These are phyloP conservation scores for Sinocyclocheilus rhinocerous DNA, from an alignment of 2,113 vertebrate genomes.

Conservation along the genomic window DNA sequence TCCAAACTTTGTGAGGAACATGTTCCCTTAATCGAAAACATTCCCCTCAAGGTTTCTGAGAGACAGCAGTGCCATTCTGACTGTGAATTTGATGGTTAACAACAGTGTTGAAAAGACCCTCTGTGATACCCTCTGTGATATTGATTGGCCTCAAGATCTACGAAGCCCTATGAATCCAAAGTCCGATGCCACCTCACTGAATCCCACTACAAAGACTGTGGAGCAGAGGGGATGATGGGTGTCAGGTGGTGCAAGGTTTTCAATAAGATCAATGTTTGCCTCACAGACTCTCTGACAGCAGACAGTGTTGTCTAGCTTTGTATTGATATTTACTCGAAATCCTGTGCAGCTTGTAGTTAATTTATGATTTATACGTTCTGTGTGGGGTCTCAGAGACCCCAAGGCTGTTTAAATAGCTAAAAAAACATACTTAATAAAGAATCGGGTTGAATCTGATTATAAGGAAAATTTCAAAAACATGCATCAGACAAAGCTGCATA, in stretches of 20 bases:
- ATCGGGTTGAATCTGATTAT: background rate
- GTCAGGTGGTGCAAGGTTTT: slow-evolving; percentile 20
- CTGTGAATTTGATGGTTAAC: background rate
- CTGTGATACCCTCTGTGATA: slow-evolving; percentile 4
- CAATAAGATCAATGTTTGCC: background rate
- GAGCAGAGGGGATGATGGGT: background rate
- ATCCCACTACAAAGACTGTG: background rate
- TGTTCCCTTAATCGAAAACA: background rate
- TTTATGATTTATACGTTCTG: background rate
- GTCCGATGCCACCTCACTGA: background rate
- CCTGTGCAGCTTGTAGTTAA: background rate
- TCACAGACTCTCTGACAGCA: background rate
- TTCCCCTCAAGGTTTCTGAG: background rate
- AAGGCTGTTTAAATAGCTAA: background rate
- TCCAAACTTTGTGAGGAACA: background rate
- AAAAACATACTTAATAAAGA: background rate
- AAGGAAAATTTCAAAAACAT: background rate
- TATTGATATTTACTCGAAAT: slow-evolving; percentile 5
- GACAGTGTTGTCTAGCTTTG: background rate
- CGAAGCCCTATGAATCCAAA: background rate
- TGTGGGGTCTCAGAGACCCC: background rate
- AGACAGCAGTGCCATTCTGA: background rate
- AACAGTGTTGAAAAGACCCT: slow-evolving; percentile 17
- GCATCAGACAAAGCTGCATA: background rate
- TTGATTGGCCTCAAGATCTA: background rate